Conservation (phyloP, 2,888 invertebrate genomes). For the Drosophila dives region DNA sequence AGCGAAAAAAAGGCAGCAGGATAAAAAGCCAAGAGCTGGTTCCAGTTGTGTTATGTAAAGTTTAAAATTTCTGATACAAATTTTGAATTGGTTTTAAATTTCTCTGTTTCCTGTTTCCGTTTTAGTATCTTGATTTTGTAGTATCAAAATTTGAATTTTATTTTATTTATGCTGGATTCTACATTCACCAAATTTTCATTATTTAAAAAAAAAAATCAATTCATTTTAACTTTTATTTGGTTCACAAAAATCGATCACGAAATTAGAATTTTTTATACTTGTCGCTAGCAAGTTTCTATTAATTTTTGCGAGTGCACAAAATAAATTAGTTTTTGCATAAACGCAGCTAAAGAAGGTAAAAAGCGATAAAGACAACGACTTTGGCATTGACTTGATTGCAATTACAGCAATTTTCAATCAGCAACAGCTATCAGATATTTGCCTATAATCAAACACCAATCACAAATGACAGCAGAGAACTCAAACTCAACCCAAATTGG, state of each 20-base stretch:
- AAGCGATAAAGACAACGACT: constrained; percentile 60
- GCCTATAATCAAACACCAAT: constrained; percentile 18
- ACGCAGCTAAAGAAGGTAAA: constrained; percentile 43
- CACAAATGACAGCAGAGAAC: constrained; percentile 10
- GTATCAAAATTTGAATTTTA: neutral
- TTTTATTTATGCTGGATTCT: neutral
- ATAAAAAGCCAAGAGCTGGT: neutral
- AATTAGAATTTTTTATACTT: neutral
- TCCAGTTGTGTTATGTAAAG: neutral
- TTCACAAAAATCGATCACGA: neutral
- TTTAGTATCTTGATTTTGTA: neutral
- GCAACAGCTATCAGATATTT: constrained; percentile 15
- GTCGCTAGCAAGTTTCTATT: neutral
- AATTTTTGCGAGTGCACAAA: constrained; percentile 34
- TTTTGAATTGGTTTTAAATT: neutral
- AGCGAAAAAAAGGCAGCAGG: neutral
- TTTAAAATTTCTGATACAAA: neutral
- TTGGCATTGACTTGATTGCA: constrained; percentile 69
- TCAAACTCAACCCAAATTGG: neutral
- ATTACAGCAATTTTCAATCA: constrained; percentile 66
- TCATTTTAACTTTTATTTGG: neutral
- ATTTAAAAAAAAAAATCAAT: neutral
- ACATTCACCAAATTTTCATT: too few species aligned
- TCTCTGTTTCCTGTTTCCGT: neutral
- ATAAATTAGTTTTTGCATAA: constrained; percentile 44